Evolutionary conservation across 2,797 vertebrate species (phyloP).

Genomic region (Oryzias sinensis): DNA sequence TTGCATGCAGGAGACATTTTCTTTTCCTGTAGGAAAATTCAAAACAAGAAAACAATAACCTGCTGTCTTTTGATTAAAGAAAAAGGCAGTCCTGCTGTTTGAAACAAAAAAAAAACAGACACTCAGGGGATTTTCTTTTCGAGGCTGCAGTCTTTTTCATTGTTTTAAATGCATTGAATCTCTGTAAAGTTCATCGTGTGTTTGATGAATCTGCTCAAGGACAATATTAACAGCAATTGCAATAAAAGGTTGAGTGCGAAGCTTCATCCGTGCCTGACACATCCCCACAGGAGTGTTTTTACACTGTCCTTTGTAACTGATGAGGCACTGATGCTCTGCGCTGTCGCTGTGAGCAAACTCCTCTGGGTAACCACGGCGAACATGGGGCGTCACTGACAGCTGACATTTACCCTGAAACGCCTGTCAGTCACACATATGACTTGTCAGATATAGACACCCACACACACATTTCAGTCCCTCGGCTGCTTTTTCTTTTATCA

Average conservation of each 20-base stretch:
- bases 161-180: background rate
- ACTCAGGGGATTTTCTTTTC: background rate
- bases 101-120: background rate
- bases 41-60: background rate
- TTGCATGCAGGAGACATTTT: background rate
- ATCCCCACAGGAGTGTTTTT: slow-evolving; percentile 32
- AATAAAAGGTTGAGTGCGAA: slow-evolving; percentile 44
- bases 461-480: slow-evolving; percentile 11
- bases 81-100: too few species aligned
- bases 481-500: slow-evolving; percentile 17
- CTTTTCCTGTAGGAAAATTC: background rate
- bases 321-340: slow-evolving; percentile 19
- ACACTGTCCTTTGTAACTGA: slow-evolving; percentile 38
- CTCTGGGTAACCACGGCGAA: slow-evolving; percentile 33
- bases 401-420: slow-evolving; percentile 59
- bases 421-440: slow-evolving; percentile 48
- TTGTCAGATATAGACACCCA: slow-evolving; percentile 16
- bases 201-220: slow-evolving; percentile 19
- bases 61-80: background rate
- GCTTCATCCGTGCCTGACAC: slow-evolving; percentile 1
- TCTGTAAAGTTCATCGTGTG: background rate
- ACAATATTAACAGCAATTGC: slow-evolving; percentile 35
- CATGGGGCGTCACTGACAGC: slow-evolving; percentile 47
- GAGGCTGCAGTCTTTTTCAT: too few species aligned
- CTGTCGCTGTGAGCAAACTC: slow-evolving; percentile 39